Base-by-base conservation (phyloP, 2,888 invertebrate species). In the Cyclophora albipunctata region DNA sequence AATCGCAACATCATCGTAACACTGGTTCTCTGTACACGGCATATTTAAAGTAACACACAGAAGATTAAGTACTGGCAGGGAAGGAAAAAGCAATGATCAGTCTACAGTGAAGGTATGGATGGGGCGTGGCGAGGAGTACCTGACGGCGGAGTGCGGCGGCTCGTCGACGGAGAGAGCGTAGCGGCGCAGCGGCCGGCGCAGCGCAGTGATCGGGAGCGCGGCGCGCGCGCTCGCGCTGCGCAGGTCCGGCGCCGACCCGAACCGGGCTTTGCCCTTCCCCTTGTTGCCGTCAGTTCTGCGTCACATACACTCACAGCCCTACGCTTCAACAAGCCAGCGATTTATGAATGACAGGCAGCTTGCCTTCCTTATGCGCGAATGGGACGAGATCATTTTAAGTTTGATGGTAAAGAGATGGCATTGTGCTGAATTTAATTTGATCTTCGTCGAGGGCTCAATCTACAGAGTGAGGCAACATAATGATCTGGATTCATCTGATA, bases 91-190 rank as follows among this genome's bases (percentile, higher is more conserved):
- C 34, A 20, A 6, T 5, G 2, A 34, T 34, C 3, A 34, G 5
- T 37, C 37, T 37, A 20, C 20, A 20, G 20, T 20, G 20, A 20
- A 20, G 20, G 20, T 20, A 20, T 20, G 20, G n/a, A n/a, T n/a
- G n/a, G n/a, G 20, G 57, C 50, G 43, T 53, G 35, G 47, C 49
- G 52, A 55, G 54, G 52, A 49, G 63, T 82, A 88, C 88, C 87
- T 87, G 70, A 85, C 78, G 4, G 81, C 85, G 53, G 80, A 89
- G 37, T 69, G 90, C 40, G 86, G 90, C 2, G 93, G 92, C 78
- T 95, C 95, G 73, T 96, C 96, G 53, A 96, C 94, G 50, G 95
- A 95, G 54, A 95, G 84, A 34, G 96, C 95, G 81, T 96, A 95
- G 75, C 95, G 91, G 50, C 94, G 93, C 46, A 95, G 88, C 58